Evolutionary conservation across 2,797 vertebrate species (phyloP).

Genomic region (Bovichtus variegatus): DNA sequence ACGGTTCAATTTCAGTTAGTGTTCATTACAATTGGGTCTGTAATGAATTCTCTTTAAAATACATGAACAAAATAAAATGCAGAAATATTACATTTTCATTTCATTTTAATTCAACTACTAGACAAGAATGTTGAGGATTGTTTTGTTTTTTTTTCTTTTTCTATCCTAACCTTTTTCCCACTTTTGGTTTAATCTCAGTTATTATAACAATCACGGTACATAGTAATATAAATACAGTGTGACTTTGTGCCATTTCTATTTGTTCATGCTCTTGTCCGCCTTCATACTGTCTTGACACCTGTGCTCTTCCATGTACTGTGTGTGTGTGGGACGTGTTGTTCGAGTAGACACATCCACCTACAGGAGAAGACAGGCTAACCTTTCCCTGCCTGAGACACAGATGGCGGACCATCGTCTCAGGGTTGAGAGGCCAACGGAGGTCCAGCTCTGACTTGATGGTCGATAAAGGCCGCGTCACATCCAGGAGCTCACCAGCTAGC

Average conservation of each 20-base stretch:
- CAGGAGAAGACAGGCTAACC: constrained; percentile 62
- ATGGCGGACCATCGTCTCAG: constrained; percentile 37
- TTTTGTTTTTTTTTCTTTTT: no score
- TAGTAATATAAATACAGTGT: neutral
- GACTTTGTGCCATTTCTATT: constrained; percentile 13
- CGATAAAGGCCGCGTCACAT: constrained; percentile 40
- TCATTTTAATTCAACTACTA: neutral
- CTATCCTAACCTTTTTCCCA: neutral
- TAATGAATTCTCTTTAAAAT: neutral
- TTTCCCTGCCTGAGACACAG: constrained; percentile 56
- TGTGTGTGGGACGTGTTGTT: constrained; percentile 22
- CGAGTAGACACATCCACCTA: constrained; percentile 26
- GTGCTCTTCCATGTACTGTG: constrained; percentile 12
- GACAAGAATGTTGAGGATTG: neutral
- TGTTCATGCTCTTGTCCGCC: neutral
- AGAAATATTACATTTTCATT: neutral
- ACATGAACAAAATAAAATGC: neutral
- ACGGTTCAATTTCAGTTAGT: no score
- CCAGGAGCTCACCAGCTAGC: constrained; percentile 9
- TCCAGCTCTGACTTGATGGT: constrained; percentile 23
- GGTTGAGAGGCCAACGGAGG: constrained; percentile 19
- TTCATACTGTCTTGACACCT: constrained; percentile 1
- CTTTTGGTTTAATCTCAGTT: neutral
- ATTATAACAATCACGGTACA: neutral
- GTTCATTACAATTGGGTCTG: neutral